These are phyloP conservation scores for Pampus argenteus DNA, from an alignment of 2,797 vertebrate genomes.

Conservation along the genomic window DNA sequence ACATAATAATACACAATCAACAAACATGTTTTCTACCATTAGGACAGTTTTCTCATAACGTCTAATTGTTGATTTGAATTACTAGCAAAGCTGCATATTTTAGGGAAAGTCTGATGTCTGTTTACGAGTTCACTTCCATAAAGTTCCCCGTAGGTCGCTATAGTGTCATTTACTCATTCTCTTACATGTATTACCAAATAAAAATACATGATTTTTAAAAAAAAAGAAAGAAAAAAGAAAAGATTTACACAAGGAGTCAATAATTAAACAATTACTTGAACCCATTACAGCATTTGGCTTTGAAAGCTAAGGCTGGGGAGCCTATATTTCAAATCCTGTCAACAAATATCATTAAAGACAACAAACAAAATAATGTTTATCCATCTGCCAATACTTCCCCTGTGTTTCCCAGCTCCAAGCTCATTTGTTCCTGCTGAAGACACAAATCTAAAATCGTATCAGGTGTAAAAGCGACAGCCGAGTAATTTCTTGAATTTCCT, in stretches of 20 bases:
- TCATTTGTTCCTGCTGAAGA: no score
- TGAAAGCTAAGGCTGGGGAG: conserved; percentile 8
- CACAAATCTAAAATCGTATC: no score
- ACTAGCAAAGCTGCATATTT: not conserved
- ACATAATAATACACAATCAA: not conserved
- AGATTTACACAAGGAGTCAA: conserved; percentile 1
- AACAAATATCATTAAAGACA: conserved; percentile 16
- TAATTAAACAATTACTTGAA: conserved; percentile 15
- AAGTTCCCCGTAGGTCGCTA: not conserved
- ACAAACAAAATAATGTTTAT: conserved; percentile 1
- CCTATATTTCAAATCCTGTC: conserved; percentile 13
- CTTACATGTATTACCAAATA: conserved; percentile 3
- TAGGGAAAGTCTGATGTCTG: not conserved
- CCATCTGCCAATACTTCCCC: not conserved
- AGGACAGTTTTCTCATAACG: no score
- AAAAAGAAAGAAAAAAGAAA: no score
- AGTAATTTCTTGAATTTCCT: not conserved
- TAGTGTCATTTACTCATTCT: no score
- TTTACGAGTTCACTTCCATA: not conserved
- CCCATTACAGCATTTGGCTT: conserved; percentile 11
- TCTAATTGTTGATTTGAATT: conserved; percentile 8
- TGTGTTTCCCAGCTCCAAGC: no score
- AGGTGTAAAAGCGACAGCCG: no score
- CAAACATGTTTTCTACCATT: no score
- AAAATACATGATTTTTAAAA: conserved; percentile 16